phyloP scores from a whole-genome alignment of 1,140 invertebrate genomes.

The Caenorhabditis elegans region WBcel235 BX284606.5:3260501-3261000 shows the following conservation, averaged over 20 bases:
- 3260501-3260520: no score
- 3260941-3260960: slow-evolving; percentile 64
- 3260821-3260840: background rate
- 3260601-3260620: no score
- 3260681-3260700: no score
- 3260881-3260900: slow-evolving; percentile 61
- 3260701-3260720: background rate
- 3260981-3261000: slow-evolving; percentile 55
- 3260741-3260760: background rate
- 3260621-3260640: no score
- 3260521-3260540: no score
- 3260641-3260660: background rate
- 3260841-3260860: background rate
- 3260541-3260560: no score
- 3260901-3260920: slow-evolving; percentile 64
- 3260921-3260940: slow-evolving; percentile 57
- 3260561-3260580: no score
- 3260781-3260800: background rate
- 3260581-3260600: no score
- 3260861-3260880: slow-evolving; percentile 59
- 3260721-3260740: slow-evolving; percentile 6
- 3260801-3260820: background rate
- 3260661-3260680: background rate
- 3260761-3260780: background rate
- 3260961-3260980: slow-evolving; percentile 60